These are phyloP conservation scores for Drosophila parabipectinata DNA, from an alignment of 1,140 invertebrate species.

Conservation along the genomic window DNA sequence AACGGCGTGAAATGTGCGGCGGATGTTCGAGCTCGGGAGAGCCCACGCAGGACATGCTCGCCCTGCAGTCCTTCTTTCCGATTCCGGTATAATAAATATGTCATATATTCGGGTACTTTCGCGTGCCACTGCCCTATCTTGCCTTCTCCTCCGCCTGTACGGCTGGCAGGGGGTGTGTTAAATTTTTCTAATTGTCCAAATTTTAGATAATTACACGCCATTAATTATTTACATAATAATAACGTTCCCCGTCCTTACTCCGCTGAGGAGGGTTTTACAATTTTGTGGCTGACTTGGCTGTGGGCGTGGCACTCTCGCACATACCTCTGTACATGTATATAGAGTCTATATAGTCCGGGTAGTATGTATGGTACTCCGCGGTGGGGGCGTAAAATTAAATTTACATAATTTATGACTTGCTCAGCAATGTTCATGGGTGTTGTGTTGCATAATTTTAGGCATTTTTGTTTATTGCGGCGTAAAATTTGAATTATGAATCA, in stretches of 20 bases:
- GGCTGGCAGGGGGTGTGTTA: conserved; percentile 46
- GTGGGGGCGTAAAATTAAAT: conserved; percentile 76
- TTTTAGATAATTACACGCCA: conserved; percentile 82
- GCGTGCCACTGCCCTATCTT: neutral
- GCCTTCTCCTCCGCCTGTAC: too few relatives aligned
- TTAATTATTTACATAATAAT: conserved; percentile 82
- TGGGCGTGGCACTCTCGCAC: conserved; percentile 20
- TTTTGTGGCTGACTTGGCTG: conserved; percentile 69
- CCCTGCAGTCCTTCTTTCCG: conserved; percentile 21
- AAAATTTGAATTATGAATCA: conserved; percentile 81
- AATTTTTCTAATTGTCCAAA: conserved; percentile 82
- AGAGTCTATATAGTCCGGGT: conserved; percentile 29
- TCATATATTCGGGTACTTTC: conserved; percentile 67
- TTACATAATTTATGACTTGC: conserved; percentile 83
- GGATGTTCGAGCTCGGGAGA: conserved; percentile 38
- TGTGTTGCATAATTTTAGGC: conserved; percentile 81
- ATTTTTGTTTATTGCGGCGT: conserved; percentile 82
- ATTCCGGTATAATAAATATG: conserved; percentile 70
- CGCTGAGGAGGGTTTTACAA: conserved; percentile 47
- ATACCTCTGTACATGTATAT: conserved; percentile 37
- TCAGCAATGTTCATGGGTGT: conserved; percentile 76
- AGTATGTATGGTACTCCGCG: conserved; percentile 10
- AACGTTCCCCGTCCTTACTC: conserved; percentile 26
- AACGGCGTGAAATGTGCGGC: conserved; percentile 79
- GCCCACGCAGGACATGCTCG: conserved; percentile 45